Evolutionary conservation across 2,797 vertebrate genomes (phyloP).

Genomic region (Trichosurus vulpecula): DNA sequence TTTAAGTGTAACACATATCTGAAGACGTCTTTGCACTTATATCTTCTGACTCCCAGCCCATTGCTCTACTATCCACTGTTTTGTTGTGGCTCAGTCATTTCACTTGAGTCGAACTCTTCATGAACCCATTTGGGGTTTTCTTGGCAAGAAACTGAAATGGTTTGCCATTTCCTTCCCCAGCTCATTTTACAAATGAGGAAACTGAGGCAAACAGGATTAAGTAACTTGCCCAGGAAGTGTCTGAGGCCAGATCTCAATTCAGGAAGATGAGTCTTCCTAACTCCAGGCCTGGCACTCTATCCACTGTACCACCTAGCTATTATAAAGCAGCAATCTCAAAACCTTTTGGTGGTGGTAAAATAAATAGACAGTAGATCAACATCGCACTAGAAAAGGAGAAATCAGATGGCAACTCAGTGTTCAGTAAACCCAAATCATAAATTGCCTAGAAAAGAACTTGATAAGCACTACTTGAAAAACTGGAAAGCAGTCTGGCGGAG

Average conservation of each 20-base stretch:
- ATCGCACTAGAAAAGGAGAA: not conserved
- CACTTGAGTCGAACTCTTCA: not conserved
- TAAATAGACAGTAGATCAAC: not conserved
- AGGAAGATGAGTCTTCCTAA: not conserved
- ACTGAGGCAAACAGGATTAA: conserved; percentile 4
- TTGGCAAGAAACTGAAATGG: not conserved
- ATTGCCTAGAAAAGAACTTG: not conserved
- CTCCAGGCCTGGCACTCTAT: not conserved
- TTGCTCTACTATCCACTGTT: not conserved
- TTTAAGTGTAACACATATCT: not conserved
- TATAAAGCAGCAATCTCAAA: not conserved
- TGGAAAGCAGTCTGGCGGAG: not conserved
- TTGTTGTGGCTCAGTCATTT: not conserved
- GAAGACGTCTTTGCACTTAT: not conserved
- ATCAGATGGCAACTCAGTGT: not conserved
- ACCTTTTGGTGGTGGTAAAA: not conserved
- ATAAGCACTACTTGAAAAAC: not conserved
- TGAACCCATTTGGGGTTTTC: not conserved
- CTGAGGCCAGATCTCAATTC: not conserved
- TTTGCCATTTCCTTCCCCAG: not conserved
- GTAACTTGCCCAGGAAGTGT: conserved; percentile 24
- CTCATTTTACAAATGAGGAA: conserved; percentile 25
- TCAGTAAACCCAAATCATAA: not conserved
- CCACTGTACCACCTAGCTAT: not conserved
- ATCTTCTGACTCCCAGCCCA: not conserved